These are phyloP conservation scores for Okamejei kenojei DNA, from an alignment of 2,797 vertebrate genomes.

Conservation along the genomic window DNA sequence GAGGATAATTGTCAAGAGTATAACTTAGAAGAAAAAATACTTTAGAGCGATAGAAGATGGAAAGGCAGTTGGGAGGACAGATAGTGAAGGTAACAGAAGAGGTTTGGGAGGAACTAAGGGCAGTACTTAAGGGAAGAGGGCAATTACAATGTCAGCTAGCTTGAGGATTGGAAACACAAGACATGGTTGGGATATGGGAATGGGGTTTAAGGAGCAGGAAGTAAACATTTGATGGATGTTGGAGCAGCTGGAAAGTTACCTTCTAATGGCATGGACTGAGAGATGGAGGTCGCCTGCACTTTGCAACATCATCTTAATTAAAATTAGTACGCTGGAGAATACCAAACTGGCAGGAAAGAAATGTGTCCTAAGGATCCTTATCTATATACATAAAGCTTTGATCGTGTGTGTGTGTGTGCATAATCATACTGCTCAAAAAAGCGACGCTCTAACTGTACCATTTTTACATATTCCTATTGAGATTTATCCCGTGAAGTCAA, in stretches of 20 bases:
- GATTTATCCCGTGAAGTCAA: no score
- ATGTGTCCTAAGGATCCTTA: no score
- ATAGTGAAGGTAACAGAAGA: not conserved
- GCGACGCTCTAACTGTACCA: no score
- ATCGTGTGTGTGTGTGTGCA: no score
- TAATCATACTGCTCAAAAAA: no score
- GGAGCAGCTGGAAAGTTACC: not conserved
- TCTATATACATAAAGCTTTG: no score
- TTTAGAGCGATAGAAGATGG: not conserved
- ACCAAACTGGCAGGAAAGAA: not conserved
- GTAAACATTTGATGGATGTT: not conserved
- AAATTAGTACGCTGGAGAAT: not conserved
- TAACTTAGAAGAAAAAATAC: not conserved
- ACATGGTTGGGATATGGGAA: not conserved
- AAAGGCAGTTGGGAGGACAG: not conserved
- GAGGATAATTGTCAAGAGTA: not conserved
- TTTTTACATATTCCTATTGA: no score
- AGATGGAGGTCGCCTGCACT: not conserved
- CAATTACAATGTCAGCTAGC: not conserved
- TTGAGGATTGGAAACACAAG: not conserved
- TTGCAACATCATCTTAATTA: not conserved
- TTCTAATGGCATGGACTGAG: not conserved
- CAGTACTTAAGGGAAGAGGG: not conserved
- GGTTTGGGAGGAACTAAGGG: not conserved
- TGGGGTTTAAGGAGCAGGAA: not conserved